A percentile compares a stretch with the other conserved stretches of the same genome.
phyloP scores from a whole-genome alignment of 2,797 vertebrate species.

The Parambassis ranga region DNA sequence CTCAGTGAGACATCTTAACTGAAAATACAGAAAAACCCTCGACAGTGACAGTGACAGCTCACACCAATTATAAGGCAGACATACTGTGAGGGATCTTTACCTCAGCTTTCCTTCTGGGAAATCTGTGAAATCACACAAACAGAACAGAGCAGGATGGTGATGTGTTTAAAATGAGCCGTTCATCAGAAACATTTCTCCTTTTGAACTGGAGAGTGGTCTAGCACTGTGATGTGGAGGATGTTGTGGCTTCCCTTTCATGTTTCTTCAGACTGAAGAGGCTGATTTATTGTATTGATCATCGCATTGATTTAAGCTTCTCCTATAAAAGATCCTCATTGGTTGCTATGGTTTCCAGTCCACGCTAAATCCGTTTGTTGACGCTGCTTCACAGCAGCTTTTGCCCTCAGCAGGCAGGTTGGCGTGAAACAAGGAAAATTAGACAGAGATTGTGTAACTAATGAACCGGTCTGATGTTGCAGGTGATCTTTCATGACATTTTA shows the following conservation, averaged over 20 bases:
- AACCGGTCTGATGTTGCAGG: background rate
- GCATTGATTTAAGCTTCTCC: constrained; percentile 27
- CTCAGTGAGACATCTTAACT: constrained; percentile 8
- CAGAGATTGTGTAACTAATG: background rate
- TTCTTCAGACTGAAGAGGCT: constrained; percentile 14
- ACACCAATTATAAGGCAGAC: constrained; percentile 16
- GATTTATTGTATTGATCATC: constrained; percentile 39
- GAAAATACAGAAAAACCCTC: constrained; percentile 3
- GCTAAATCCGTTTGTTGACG: constrained; percentile 12
- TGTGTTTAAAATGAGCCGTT: constrained; percentile 2
- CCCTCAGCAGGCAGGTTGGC: constrained; percentile 9
- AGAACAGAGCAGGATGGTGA: too few relatives aligned
- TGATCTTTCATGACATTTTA: background rate
- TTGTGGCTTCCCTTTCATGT: background rate
- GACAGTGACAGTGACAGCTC: background rate
- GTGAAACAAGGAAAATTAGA: constrained; percentile 5
- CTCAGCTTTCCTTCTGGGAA: constrained; percentile 6
- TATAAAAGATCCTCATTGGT: constrained; percentile 4
- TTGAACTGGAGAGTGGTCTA: background rate
- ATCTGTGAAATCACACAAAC: background rate
- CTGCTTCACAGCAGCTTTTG: background rate
- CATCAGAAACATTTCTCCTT: background rate
- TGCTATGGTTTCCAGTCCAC: constrained; percentile 46
- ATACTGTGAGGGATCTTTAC: background rate
- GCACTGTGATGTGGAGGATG: background rate